Conservation (phyloP, 1,140 invertebrate species). For the Halyomorpha halys region DNA sequence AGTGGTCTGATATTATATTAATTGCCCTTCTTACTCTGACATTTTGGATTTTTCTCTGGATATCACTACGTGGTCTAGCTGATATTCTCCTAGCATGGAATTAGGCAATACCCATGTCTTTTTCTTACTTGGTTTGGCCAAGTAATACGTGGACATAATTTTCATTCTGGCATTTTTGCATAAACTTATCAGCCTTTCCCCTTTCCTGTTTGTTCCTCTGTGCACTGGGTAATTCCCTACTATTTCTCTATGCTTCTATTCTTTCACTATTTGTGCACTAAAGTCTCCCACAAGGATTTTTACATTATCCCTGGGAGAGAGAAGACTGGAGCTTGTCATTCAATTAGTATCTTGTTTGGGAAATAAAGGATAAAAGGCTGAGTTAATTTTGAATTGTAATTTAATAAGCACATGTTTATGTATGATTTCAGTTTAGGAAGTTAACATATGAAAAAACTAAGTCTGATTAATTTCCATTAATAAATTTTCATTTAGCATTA, state of each 20-base stretch:
- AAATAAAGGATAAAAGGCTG: too few species aligned
- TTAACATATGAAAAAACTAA: too few species aligned
- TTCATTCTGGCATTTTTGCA: background rate
- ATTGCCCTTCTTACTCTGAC: too few species aligned
- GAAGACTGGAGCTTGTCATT: too few species aligned
- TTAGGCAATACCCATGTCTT: background rate
- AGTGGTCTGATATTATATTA: too few species aligned
- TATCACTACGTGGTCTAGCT: background rate
- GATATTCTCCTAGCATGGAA: background rate
- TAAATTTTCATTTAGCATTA: too few species aligned
- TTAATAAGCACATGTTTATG: too few species aligned
- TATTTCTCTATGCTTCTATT: background rate
- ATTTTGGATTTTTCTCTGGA: background rate
- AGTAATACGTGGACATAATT: slow-evolving; percentile 1
- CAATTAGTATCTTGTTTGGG: too few species aligned
- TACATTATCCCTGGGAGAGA: background rate
- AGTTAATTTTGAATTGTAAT: too few species aligned
- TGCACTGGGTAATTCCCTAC: background rate
- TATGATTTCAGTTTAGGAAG: too few species aligned
- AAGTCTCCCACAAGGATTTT: background rate
- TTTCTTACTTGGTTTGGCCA: background rate
- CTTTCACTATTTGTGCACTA: background rate
- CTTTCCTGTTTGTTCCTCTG: background rate
- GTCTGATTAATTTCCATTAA: too few species aligned
- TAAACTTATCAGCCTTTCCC: too few species aligned